Conservation (phyloP, 2,797 vertebrate genomes). For the Myotis planiceps region DNA sequence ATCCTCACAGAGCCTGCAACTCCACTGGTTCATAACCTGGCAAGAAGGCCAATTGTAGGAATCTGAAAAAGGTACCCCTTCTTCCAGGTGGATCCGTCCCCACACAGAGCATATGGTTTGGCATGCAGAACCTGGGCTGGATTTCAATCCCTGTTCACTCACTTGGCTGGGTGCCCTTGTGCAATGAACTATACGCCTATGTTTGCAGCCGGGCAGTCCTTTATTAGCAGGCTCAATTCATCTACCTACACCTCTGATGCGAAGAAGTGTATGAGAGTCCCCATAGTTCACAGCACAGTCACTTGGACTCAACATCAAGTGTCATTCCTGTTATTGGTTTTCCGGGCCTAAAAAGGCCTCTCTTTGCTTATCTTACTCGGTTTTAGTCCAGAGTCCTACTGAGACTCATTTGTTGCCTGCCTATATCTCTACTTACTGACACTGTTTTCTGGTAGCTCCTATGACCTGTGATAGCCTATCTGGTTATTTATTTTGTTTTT, state of each 20-base stretch:
- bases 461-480: not conserved
- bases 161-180: not conserved
- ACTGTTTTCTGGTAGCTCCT: not conserved
- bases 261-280: not conserved
- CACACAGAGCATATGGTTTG: not conserved
- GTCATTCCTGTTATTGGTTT: not conserved
- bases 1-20: not conserved
- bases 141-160: not conserved
- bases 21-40: not conserved
- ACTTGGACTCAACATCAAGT: not conserved
- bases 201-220: not conserved
- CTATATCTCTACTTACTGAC: not conserved
- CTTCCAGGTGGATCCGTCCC: not conserved
- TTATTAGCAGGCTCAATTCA: not conserved
- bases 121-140: not conserved
- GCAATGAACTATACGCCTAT: not conserved
- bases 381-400: not conserved
- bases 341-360: not conserved
- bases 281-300: not conserved
- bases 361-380: not conserved
- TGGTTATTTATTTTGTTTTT: slow-evolving; percentile 15
- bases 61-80: not conserved
- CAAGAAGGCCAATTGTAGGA: not conserved
- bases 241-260: not conserved
- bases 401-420: not conserved